These are phyloP conservation scores for Leucoraja ocellata DNA, from an alignment of 2,797 vertebrate genomes.

Conservation along the genomic window DNA sequence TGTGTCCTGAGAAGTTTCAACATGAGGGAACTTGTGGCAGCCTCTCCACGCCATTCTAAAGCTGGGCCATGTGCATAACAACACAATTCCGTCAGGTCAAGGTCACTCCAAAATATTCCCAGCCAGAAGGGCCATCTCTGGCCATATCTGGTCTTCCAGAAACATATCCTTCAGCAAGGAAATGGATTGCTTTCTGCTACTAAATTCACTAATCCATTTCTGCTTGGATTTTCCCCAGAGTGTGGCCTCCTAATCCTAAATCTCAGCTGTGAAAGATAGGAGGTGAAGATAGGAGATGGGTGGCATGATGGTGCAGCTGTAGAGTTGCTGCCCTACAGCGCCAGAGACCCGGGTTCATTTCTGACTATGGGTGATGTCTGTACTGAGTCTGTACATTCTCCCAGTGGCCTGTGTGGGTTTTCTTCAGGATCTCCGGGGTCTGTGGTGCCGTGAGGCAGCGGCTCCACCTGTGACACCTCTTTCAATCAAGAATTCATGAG, in stretches of 20 bases:
- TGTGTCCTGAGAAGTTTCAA: no score
- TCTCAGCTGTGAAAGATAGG: not conserved
- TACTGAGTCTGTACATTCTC: no score
- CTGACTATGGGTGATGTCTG: no score
- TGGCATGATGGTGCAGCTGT: no score
- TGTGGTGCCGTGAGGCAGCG: no score
- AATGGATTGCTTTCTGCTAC: not conserved
- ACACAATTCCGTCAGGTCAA: not conserved
- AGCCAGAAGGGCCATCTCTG: no score
- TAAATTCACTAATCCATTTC: not conserved
- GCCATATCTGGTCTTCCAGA: not conserved
- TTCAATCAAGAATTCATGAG: not conserved
- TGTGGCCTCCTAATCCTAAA: not conserved
- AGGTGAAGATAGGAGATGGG: not conserved
- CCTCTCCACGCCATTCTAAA: not conserved
- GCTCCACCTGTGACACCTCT: not conserved
- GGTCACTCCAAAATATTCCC: not conserved
- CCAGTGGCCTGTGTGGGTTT: no score
- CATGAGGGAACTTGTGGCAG: not conserved
- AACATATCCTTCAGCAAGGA: not conserved
- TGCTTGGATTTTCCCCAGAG: not conserved
- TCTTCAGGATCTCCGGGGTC: no score
- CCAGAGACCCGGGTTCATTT: no score
- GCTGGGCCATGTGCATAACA: not conserved
- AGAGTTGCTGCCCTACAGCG: no score